Evolutionary conservation across 2,113 vertebrate species (phyloP).

Genomic region (Psilopogon haemacephalus): DNA sequence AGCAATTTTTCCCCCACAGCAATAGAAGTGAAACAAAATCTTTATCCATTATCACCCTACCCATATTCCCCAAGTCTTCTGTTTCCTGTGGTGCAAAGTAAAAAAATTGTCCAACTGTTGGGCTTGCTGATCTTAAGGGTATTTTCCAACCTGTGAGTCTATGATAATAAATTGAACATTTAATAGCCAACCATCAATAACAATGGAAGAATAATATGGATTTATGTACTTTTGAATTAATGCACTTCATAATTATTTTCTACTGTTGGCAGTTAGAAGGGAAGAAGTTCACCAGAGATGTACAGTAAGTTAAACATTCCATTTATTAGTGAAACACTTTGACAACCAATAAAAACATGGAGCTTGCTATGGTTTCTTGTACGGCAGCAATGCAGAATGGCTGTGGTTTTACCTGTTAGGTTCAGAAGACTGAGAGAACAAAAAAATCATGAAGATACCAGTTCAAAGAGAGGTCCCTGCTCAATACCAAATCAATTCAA

Average conservation of each 20-base stretch:
- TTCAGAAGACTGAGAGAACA: neutral
- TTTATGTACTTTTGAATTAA: neutral
- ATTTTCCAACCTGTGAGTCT: no score
- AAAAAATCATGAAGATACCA: neutral
- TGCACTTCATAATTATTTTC: neutral
- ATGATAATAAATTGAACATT: neutral
- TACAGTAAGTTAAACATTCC: neutral
- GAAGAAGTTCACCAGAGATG: neutral
- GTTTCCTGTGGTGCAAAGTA: neutral
- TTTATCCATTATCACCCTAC: neutral
- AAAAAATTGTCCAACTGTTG: neutral
- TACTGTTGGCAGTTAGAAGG: neutral
- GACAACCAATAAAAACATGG: neutral
- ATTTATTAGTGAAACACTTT: neutral
- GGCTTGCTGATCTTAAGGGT: neutral
- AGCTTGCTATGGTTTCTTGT: neutral
- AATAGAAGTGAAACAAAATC: neutral
- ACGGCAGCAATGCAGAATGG: neutral
- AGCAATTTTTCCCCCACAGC: neutral
- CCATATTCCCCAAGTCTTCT: neutral
- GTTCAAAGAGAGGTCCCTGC: neutral
- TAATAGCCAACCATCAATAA: neutral
- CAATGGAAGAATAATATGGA: neutral
- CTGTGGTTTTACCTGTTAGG: neutral
- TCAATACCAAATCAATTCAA: neutral